Conservation (phyloP, 2,888 invertebrate species). For the Amphipoea oculea region DNA sequence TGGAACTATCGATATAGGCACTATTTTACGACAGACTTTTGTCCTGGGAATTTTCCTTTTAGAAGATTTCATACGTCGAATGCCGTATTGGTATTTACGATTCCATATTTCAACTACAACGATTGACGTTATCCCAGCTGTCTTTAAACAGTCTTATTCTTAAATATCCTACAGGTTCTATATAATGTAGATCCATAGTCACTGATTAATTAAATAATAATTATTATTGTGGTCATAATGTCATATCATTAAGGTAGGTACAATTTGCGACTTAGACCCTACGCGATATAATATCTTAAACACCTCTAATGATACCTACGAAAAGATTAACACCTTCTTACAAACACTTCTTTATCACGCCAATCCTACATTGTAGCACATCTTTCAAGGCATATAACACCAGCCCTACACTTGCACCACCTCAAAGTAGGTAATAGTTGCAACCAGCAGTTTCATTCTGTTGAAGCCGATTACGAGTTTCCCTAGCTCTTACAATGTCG, state of each 20-base stretch:
- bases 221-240: background rate
- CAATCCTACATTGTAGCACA: background rate
- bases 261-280: conserved; percentile 5
- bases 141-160: background rate
- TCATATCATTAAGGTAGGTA: background rate
- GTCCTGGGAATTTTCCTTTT: conserved; percentile 19
- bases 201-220: background rate
- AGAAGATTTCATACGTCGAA: conserved; percentile 5
- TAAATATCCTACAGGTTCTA: background rate
- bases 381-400: background rate
- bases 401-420: conserved; percentile 58
- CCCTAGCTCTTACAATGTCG: conserved; percentile 68
- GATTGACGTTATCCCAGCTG: conserved; percentile 6
- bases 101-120: conserved; percentile 18
- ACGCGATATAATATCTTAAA: background rate
- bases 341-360: background rate
- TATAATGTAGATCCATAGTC: background rate
- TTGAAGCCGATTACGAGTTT: conserved; percentile 76
- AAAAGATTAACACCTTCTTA: background rate
- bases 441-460: conserved; percentile 75
- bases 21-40: background rate
- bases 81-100: conserved; percentile 17
- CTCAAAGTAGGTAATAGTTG: conserved; percentile 68
- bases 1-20: background rate
- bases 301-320: background rate